Base-by-base conservation (phyloP, 2,797 vertebrate species). In the Halcyon smyrnensis region DNA sequence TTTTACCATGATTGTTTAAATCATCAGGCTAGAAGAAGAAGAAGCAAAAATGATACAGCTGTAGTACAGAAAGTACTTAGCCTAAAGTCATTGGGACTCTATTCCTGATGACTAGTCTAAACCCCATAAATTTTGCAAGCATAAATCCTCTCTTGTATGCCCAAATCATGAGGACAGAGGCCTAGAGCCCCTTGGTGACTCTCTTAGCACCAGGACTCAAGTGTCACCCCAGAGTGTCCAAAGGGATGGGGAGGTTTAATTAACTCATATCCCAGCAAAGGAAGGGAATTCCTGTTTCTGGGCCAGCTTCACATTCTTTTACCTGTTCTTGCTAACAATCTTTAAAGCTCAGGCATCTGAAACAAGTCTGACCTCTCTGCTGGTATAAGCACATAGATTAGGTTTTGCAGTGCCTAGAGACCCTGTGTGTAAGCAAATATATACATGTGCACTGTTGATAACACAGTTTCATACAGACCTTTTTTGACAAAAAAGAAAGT, bases 381-480 rank as follows among this genome's bases (percentile, higher is more conserved):
- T 92, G 63, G 43, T 12, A 43, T 41, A 69, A 91, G 82, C 13
- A 23, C 8, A 6, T 8, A 32, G 2, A 6, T 73, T 30, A 37
- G 24, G 5, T 63, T 84, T 59, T 63, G 9, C 75, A 34, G 56
- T 48, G 14, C 50, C 56, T 78, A 28, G 32, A 84, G 23, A 54
- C 15, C 34, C 0, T 68, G 2, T 34, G 6, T 27, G 2, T 68
- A 0, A 25, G 0, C 21, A 7, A 34, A 17, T 30, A 2, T 23
- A 11, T 24, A 0, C 30, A 11, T 9, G 11, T 34, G 7, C 15
- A n/a, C 7, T 56, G 21, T 45, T 5, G 24, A 36, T 43, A 37
- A 57, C 7, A 34, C 1, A 4, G 13, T 36, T 94, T 76, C 43
- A 53, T 30, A 62, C 3, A 27, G 17, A 79, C 18, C 1, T 32